A percentile compares a stretch with the other conserved stretches of the same genome.
phyloP scores from a whole-genome alignment of 1,140 invertebrate species.

The Gonioctena quinquepunctata region DNA sequence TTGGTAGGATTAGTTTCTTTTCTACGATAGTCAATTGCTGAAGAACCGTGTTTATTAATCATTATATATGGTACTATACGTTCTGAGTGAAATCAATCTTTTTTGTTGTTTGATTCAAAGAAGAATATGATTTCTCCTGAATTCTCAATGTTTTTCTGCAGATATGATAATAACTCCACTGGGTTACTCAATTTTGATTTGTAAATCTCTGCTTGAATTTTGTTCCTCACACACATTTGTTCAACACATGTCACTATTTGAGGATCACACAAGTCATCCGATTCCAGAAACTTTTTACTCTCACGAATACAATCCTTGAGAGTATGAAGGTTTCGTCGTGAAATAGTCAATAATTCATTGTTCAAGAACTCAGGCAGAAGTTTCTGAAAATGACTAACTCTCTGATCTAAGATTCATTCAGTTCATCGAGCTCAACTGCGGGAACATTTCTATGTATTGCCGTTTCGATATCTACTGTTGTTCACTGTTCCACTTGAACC shows the following conservation, averaged over 20 bases:
- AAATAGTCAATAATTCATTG: neutral
- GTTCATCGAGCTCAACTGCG: neutral
- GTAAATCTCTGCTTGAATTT: neutral
- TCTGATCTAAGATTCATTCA: neutral
- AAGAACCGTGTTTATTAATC: too few relatives aligned
- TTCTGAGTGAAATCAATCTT: too few relatives aligned
- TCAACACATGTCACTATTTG: neutral
- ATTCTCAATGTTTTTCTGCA: neutral
- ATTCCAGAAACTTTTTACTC: neutral
- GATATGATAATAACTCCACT: neutral
- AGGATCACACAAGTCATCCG: neutral
- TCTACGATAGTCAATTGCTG: too few relatives aligned
- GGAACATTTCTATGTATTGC: neutral
- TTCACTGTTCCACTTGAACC: too few relatives aligned
- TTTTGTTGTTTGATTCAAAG: too few relatives aligned
- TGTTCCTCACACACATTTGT: neutral
- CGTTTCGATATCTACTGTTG: too few relatives aligned
- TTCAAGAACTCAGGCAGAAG: neutral
- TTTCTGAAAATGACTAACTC: neutral
- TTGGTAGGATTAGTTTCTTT: too few relatives aligned
- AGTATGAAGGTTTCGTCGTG: neutral
- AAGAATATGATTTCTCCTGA: too few relatives aligned
- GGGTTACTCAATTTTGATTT: neutral
- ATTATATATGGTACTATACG: too few relatives aligned
- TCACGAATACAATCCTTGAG: neutral